These are phyloP conservation scores for Tauraco erythrolophus DNA, from an alignment of 2,113 vertebrate species.

Conservation along the genomic window DNA sequence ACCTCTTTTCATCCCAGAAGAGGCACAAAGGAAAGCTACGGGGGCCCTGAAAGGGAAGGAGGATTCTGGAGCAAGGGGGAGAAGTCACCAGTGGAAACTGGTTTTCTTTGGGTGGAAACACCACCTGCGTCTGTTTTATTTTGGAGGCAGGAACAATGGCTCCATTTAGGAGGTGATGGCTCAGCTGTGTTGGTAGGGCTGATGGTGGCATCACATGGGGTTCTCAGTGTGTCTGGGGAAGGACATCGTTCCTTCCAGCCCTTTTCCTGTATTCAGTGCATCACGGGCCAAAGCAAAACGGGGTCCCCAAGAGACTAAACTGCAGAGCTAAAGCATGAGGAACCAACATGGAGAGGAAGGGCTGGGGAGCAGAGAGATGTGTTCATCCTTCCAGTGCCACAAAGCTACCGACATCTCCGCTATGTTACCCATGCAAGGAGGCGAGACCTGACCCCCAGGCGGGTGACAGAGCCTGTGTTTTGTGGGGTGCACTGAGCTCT, in stretches of 20 bases:
- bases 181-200: background rate
- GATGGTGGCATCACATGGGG: background rate
- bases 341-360: background rate
- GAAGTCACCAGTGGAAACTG: conserved; percentile 31
- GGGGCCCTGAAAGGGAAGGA: conserved; percentile 22
- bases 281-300: background rate
- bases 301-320: background rate
- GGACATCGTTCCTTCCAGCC: background rate
- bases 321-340: background rate
- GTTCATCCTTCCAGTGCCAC: background rate
- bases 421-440: rapidly evolving
- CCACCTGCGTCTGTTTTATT: background rate
- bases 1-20: conserved; percentile 59
- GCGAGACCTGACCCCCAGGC: background rate
- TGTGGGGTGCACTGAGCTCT: background rate
- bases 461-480: background rate
- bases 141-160: background rate
- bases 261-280: background rate
- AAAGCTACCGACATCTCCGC: background rate
- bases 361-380: background rate
- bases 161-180: background rate
- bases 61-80: background rate
- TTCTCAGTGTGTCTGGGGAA: background rate
- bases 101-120: background rate
- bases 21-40: conserved; percentile 47